Conservation (phyloP, 2,888 invertebrate species). For the Bruchidius siliquastri region DNA sequence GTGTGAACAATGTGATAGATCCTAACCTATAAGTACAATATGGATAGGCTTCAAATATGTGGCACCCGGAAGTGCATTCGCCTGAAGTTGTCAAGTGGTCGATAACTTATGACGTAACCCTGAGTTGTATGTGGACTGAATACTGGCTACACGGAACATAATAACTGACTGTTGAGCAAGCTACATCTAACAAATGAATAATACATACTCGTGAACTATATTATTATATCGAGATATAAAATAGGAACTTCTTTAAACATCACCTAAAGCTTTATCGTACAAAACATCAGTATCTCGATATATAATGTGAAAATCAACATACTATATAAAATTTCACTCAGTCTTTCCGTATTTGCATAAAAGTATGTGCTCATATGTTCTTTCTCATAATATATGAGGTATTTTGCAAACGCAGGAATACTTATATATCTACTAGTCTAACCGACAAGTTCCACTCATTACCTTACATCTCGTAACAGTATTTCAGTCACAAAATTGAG, state of each 20-base stretch:
- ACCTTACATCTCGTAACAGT: slow-evolving; percentile 30
- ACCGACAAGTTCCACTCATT: slow-evolving; percentile 1
- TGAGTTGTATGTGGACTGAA: slow-evolving; percentile 40
- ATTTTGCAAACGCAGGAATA: slow-evolving; percentile 45
- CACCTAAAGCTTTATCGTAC: slow-evolving; percentile 51
- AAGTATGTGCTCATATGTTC: slow-evolving; percentile 50
- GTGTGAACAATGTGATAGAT: not conserved
- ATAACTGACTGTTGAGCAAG: slow-evolving; percentile 48
- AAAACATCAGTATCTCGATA: slow-evolving; percentile 49
- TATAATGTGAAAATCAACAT: slow-evolving; percentile 50
- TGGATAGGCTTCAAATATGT: not conserved
- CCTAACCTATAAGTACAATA: not conserved
- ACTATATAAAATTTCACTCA: slow-evolving; percentile 53
- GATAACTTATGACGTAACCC: slow-evolving; percentile 34
- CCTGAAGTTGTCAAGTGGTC: not conserved
- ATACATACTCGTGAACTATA: slow-evolving; percentile 46
- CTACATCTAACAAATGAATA: slow-evolving; percentile 49
- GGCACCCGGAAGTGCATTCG: not conserved
- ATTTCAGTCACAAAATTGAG: no score
- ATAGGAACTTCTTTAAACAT: slow-evolving; percentile 52
- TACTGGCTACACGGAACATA: slow-evolving; percentile 44
- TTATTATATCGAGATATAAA: slow-evolving; percentile 49
- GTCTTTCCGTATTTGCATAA: slow-evolving; percentile 53
- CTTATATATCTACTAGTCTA: slow-evolving; percentile 27
- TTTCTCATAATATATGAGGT: slow-evolving; percentile 46